Evolutionary conservation across 2,888 invertebrate species (phyloP), one percentile per base, ranked within the genome.

Genomic region (Conus canariensis): DNA sequence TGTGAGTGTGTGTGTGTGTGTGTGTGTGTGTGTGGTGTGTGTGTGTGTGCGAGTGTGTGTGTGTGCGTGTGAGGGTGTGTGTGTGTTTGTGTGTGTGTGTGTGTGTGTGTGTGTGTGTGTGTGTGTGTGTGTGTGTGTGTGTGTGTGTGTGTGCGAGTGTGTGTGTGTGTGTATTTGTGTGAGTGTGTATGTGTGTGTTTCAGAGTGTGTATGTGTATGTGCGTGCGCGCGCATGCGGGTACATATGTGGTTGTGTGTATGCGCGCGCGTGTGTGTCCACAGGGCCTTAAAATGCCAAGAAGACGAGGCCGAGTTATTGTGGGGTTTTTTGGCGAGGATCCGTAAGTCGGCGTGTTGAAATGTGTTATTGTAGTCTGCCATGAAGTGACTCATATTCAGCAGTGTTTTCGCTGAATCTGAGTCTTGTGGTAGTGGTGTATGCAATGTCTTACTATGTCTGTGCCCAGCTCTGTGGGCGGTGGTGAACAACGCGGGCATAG

Each of bases 401-500:
- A 3, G 45, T 45, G 45, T 45, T 45, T 45, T 45, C 45, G 45
- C 45, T 45, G 45, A 45, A 4, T 45, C 45, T 4, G 45, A 45
- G 45, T 45, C 45, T 45, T 45, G 45, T 45, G 45, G 45, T 4
- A 45, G 45, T 45, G 45, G 4, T 45, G 45, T 45, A 2, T 45
- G 4, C 45, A 45, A 8, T 22, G n/a, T 70, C 19, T 70, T 14
- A 19, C 70, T 70, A 2, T 70, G 22, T 70, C 19, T 70, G 22
- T 70, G 70, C 19, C 10, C 93, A 95, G 95, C 91, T 16, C 90
- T 95, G 58, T 95, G 95, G 95, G 95, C 95, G 0, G 91, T 95
- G 45, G 95, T 95, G 12, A 95, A 95, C 92, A 95, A 95, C 90
- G 95, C 95, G 19, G 95, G 95, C 0, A 93, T 95, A 8, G 95